These are phyloP conservation scores for Alloscopus bannaensis DNA, from an alignment of 2,888 invertebrate species.

Conservation along the genomic window DNA sequence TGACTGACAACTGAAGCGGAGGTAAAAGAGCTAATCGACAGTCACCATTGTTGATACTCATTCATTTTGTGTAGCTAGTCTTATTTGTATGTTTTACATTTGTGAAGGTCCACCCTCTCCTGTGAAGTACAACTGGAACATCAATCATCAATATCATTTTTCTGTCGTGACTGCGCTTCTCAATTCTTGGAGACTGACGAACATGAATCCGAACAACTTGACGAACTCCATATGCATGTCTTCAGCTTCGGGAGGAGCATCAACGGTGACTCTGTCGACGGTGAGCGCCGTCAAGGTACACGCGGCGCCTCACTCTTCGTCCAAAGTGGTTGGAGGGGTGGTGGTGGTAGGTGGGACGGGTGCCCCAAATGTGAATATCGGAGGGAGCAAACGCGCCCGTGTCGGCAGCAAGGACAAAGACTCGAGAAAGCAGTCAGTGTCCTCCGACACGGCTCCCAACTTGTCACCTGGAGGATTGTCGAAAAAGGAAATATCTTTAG, in stretches of 20 bases:
- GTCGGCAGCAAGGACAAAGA: constrained; percentile 54
- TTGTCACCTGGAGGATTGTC: neutral
- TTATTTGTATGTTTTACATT: no score
- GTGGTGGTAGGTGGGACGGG: neutral
- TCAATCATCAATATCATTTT: no score
- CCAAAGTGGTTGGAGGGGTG: neutral
- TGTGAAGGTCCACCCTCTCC: no score
- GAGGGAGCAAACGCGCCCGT: constrained; percentile 31
- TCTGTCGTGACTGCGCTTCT: no score
- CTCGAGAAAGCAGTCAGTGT: constrained; percentile 23
- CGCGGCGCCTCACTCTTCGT: constrained; percentile 14
- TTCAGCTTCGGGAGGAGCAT: constrained; percentile 4
- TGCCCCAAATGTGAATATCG: constrained; percentile 50
- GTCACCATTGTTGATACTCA: no score
- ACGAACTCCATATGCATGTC: neutral
- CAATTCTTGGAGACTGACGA: no score
- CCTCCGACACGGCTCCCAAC: neutral
- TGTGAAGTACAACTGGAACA: no score
- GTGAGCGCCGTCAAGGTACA: constrained; percentile 40
- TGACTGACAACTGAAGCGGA: no score
- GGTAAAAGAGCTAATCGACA: no score
- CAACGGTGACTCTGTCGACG: constrained; percentile 38
- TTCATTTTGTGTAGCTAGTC: no score
- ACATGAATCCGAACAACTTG: no score
- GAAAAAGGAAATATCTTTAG: constrained; percentile 51